Evolutionary conservation across 2,888 invertebrate species (phyloP), one percentile per base, ranked within the genome.

Genomic region (Chloroclysta siterata): DNA sequence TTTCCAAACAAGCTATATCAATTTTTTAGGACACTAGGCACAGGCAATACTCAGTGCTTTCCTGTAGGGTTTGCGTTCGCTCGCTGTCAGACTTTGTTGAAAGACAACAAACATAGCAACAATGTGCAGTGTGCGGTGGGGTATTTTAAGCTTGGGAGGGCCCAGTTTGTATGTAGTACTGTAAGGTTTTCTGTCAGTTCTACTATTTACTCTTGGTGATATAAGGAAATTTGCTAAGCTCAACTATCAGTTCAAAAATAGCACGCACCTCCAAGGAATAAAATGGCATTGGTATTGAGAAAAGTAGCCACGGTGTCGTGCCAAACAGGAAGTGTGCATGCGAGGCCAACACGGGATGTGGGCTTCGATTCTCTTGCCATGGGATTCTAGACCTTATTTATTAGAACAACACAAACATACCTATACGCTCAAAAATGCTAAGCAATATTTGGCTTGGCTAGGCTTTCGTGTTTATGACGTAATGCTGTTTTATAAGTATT

Each of bases 261-360:
- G 17, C 53, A 60, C 70, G 70, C 72, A 73, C 70, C 63, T 68
- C 70, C 66, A 71, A 63, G 68, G 71, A 73, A 81, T 78, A 82
- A 80, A 77, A 73, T 76, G 79, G 73, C 75, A 73, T 77, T 67
- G 80, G 84, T 85, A 86, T 83, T 78, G 86, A 85, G 84, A 80
- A 79, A 82, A 88, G 87, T 81, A 87, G 92, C 83, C 92, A 75
- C 75, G 84, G 77, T 87, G 91, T 85, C 91, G 89, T 89, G 92
- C 92, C 92, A 92, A 92, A 91, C 90, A 89, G 92, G 92, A 92
- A 92, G 90, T 84, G 76, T 79, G 88, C 85, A 80, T 82, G 84
- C 85, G 84, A 89, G 83, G 83, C 84, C 82, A 82, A 77, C 75
- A 73, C 78, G 84, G 85, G 87, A 87, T 88, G 84, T 85, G 86